phyloP scores from a whole-genome alignment of 2,113 vertebrate genomes.

The Pachypanchax playfairii region DNA sequence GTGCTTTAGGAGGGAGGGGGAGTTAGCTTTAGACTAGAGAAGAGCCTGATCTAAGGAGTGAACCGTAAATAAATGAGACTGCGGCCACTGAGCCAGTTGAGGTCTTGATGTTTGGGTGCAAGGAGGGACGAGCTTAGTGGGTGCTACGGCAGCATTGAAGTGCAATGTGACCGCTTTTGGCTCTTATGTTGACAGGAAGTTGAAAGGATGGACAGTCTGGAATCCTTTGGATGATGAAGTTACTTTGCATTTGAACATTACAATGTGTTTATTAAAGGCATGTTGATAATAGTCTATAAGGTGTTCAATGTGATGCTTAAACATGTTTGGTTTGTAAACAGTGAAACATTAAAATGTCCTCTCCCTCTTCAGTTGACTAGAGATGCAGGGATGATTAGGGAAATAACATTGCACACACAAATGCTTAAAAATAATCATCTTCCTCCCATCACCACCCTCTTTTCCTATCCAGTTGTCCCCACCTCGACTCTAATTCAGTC shows the following conservation, averaged over 20 bases:
- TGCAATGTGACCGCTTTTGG: not conserved
- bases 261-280: slow-evolving; percentile 21
- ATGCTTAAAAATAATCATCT: slow-evolving; percentile 22
- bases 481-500: slow-evolving; percentile 31
- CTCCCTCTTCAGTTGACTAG: slow-evolving; percentile 40
- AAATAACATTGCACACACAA: slow-evolving; percentile 46
- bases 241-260: slow-evolving; percentile 34
- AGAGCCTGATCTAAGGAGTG: slow-evolving; percentile 32
- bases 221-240: slow-evolving; percentile 5
- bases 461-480: not conserved
- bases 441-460: not conserved
- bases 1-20: slow-evolving; percentile 6
- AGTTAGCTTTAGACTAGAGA: slow-evolving; percentile 42
- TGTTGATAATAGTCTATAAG: slow-evolving; percentile 28
- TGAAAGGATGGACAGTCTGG: slow-evolving; percentile 3
- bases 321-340: slow-evolving; percentile 56
- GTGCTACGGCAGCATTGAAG: not conserved
- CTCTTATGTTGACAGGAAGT: slow-evolving; percentile 18
- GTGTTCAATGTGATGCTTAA: slow-evolving; percentile 31
- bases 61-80: slow-evolving; percentile 63
- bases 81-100: slow-evolving; percentile 32
- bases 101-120: slow-evolving; percentile 31
- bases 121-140: slow-evolving; percentile 9
- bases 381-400: slow-evolving; percentile 48
- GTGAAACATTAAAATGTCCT: slow-evolving; percentile 11